Base-by-base conservation (phyloP, 2,888 invertebrate species). In the Xestia ashworthii region DNA sequence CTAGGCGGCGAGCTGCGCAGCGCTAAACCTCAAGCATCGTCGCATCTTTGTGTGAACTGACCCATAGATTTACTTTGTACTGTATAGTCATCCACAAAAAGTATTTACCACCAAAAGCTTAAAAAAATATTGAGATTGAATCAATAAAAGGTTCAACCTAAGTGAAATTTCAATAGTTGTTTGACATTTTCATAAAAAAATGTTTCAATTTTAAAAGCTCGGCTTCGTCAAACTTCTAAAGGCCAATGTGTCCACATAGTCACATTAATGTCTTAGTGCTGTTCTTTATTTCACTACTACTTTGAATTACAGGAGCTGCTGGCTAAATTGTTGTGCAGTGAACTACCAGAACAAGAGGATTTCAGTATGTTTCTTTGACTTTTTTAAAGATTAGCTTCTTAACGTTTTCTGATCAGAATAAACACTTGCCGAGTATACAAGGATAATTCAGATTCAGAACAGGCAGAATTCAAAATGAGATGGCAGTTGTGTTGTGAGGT, bases 301-400 rank as follows among this genome's bases (percentile, higher is more conserved):
- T 85, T 78, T 1, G 38, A 12, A 79, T 92, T 89, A 14, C 81
- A 96, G 96, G 96, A 96, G 89, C 87, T 95, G 81, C 83, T 96
- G 25, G 87, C 93, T 25, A 93, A 92, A 65, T 88, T 96, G 73
- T 84, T 96, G 70, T 92, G 83, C 68, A 94, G 95, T 89, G 95
- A 93, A n/a, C 91, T 94, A 32, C 94, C 95, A 73, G 91, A 82
- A 65, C 60, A 74, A 14, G 48, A 62, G 50, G 62, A 32, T 50
- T 50, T 14, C 14, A 53, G 83, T 83, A 68, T 46, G 82, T 76
- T 62, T 65, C 14, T 69, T 66, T 55, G n/a, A 60, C 22, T 41
- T 41, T 5, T 44, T 25, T 38, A 25, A 38, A 38, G 6, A 48
- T 22, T 19, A 22, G 22, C 22, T 76, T 77, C 38, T 53, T 46